A percentile compares a stretch with the other conserved stretches of the same genome.
These are phyloP conservation scores for Euthynnus affinis DNA, from an alignment of 2,797 vertebrate species.

Conservation along the genomic window DNA sequence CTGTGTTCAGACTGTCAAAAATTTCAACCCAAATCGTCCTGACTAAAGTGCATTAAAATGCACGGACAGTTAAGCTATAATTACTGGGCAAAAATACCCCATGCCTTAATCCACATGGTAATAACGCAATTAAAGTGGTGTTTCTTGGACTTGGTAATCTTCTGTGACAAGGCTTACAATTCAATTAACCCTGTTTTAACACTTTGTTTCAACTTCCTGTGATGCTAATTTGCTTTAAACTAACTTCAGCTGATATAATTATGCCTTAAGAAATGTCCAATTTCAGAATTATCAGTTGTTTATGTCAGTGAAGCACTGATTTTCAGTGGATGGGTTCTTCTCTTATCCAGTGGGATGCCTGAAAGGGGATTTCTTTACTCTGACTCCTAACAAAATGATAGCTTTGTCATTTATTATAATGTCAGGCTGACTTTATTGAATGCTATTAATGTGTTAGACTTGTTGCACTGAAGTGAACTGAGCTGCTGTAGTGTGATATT, in stretches of 20 bases:
- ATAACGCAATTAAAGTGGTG: slow-evolving; percentile 87
- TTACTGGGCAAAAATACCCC: slow-evolving; percentile 83
- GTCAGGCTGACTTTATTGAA: slow-evolving; percentile 32
- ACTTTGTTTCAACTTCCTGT: slow-evolving; percentile 87
- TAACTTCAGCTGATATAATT: slow-evolving; percentile 81
- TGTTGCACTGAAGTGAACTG: slow-evolving; percentile 37
- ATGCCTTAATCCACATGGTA: slow-evolving; percentile 86
- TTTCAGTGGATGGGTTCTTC: slow-evolving; percentile 55
- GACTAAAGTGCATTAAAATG: slow-evolving; percentile 81
- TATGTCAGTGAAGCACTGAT: slow-evolving; percentile 66
- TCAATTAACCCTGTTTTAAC: slow-evolving; percentile 89
- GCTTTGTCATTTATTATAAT: slow-evolving; percentile 34
- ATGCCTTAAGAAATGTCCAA: slow-evolving; percentile 73
- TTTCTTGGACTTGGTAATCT: slow-evolving; percentile 86
- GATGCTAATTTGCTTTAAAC: slow-evolving; percentile 85
- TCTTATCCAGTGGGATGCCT: slow-evolving; percentile 44
- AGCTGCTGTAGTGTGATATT: slow-evolving; percentile 5
- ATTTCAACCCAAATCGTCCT: slow-evolving; percentile 66
- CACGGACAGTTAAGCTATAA: slow-evolving; percentile 79
- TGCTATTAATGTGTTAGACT: slow-evolving; percentile 16
- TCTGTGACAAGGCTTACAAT: slow-evolving; percentile 87
- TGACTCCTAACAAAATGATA: slow-evolving; percentile 41
- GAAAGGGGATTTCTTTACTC: slow-evolving; percentile 35
- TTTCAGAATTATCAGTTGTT: slow-evolving; percentile 80
- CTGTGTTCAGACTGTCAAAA: slow-evolving; percentile 65